A percentile compares a stretch with the other conserved stretches of the same genome.
These are phyloP conservation scores for Penaeus vannamei DNA, from an alignment of 1,140 invertebrate species.

Conservation along the genomic window DNA sequence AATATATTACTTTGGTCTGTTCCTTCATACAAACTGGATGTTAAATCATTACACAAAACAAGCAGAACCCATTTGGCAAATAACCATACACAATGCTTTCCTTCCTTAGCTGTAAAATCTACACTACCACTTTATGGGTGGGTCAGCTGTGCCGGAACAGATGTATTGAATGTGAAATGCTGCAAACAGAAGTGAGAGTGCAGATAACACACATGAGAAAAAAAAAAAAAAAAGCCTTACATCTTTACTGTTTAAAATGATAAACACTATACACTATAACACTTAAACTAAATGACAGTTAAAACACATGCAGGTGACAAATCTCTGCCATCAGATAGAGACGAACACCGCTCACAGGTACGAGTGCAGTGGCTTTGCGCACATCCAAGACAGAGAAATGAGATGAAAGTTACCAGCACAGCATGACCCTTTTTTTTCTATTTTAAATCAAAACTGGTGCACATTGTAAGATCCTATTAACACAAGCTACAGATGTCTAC, in stretches of 20 bases:
- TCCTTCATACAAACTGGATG: constrained; percentile 34
- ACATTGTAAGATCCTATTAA: constrained; percentile 3
- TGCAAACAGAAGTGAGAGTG: too few species aligned
- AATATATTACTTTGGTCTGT: neutral
- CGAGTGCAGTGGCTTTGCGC: too few species aligned
- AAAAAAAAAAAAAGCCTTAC: neutral
- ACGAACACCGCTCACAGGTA: too few species aligned
- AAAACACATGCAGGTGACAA: too few species aligned
- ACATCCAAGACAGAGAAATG: neutral
- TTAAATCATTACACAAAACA: neutral
- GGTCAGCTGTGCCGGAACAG: too few species aligned
- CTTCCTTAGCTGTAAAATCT: constrained; percentile 5
- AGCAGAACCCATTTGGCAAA: constrained; percentile 34
- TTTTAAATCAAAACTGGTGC: constrained; percentile 16
- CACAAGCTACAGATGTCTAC: neutral
- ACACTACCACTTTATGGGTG: constrained; percentile 16
- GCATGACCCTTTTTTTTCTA: constrained; percentile 6
- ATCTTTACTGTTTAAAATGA: neutral
- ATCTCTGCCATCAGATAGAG: too few species aligned
- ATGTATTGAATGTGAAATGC: too few species aligned
- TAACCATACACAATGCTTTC: neutral
- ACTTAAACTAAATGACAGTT: too few species aligned
- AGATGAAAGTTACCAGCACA: constrained; percentile 18
- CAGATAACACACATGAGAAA: too few species aligned
- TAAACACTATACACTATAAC: neutral